phyloP scores from a whole-genome alignment of 2,797 vertebrate species.

The Platalea minor region DNA sequence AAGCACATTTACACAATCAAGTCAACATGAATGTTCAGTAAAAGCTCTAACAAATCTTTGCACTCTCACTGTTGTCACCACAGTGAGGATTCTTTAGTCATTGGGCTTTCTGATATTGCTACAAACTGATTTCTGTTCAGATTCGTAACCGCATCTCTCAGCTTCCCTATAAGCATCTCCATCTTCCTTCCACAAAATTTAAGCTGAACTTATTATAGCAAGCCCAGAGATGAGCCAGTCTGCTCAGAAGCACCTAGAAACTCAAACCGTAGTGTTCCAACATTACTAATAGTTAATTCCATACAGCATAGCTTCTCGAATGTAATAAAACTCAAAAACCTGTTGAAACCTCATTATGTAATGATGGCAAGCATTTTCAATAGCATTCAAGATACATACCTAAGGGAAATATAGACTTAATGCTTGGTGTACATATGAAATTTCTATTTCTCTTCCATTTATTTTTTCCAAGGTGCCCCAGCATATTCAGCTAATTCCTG shows the following conservation, averaged over 20 bases:
- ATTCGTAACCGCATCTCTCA: background rate
- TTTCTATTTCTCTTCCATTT: background rate
- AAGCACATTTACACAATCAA: background rate
- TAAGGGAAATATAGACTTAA: background rate
- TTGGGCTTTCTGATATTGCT: rapidly evolving
- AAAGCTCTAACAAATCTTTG: background rate
- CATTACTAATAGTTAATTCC: background rate
- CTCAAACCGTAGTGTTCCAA: background rate
- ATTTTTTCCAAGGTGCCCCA: background rate
- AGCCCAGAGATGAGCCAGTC: background rate
- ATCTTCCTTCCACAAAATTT: background rate
- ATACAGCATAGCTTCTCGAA: background rate
- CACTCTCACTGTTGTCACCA: background rate
- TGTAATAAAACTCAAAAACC: background rate
- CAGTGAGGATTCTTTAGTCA: background rate
- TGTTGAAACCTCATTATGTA: background rate
- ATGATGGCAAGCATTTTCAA: background rate
- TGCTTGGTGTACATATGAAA: background rate
- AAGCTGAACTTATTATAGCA: background rate
- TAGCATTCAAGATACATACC: background rate
- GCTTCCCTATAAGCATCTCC: background rate
- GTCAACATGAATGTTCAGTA: background rate
- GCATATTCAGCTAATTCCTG: background rate
- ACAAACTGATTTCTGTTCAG: background rate
- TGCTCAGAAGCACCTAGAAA: background rate